These are phyloP conservation scores for Orius laevigatus DNA, from an alignment of 1,140 invertebrate genomes.

Conservation along the genomic window DNA sequence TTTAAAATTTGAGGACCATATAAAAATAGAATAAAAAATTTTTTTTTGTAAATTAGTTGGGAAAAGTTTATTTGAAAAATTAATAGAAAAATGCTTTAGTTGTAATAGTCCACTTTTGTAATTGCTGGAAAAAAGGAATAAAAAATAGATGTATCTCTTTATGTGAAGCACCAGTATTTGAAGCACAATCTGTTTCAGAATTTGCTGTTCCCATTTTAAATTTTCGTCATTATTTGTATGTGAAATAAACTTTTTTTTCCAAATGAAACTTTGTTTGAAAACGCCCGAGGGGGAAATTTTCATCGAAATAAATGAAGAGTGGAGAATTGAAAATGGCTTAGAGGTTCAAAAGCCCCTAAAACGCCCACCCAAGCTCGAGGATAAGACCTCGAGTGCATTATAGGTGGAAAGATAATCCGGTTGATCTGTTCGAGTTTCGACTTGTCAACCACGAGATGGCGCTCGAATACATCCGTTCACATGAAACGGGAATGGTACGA, in stretches of 20 bases:
- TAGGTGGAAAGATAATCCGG: no score
- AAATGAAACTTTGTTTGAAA: no score
- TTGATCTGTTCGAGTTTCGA: no score
- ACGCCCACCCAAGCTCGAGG: no score
- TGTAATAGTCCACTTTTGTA: conserved; percentile 7
- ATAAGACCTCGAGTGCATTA: no score
- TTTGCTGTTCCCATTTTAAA: conserved; percentile 8
- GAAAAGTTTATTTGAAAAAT: neutral
- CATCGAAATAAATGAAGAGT: no score
- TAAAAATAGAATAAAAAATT: neutral
- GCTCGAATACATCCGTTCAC: no score
- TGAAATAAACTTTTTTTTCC: conserved; percentile 12
- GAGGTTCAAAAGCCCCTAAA: no score
- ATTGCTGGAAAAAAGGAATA: conserved; percentile 10
- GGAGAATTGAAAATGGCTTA: no score
- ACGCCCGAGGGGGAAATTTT: no score
- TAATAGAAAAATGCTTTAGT: conserved; percentile 1
- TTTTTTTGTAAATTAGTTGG: neutral
- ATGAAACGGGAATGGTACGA: no score
- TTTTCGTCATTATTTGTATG: conserved; percentile 14
- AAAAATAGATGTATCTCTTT: conserved; percentile 6
- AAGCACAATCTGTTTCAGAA: conserved; percentile 12
- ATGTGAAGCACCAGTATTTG: conserved; percentile 11
- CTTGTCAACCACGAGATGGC: no score
- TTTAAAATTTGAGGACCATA: neutral